phyloP scores from a whole-genome alignment of 2,888 invertebrate species.

The Pyrrhia umbra region DNA sequence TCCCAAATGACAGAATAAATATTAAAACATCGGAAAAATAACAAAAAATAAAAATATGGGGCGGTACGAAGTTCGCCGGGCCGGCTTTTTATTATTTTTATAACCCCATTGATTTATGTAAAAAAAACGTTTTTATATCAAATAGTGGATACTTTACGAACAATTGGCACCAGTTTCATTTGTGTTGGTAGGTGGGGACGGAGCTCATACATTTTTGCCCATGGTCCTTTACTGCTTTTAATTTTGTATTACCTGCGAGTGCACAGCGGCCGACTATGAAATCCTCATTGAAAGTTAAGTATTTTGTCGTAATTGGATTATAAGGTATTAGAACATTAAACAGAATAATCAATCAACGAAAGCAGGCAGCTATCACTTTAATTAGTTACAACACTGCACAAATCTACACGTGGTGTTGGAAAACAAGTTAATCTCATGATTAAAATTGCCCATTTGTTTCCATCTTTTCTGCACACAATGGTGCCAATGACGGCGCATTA shows the following conservation, averaged over 20 bases:
- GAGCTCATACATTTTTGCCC: no score
- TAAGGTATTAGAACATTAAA: constrained; percentile 3
- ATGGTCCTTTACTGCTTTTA: constrained; percentile 15
- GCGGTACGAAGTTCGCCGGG: no score
- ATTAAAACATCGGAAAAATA: no score
- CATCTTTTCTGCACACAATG: constrained; percentile 2
- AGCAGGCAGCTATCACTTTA: constrained; percentile 1
- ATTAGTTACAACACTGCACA: not conserved
- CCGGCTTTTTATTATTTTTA: no score
- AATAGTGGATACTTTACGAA: constrained; percentile 1
- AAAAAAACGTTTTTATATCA: no score
- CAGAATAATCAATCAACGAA: not conserved
- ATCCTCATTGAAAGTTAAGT: not conserved
- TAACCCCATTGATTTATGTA: no score
- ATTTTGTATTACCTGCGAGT: constrained; percentile 3
- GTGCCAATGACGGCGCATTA: constrained; percentile 7
- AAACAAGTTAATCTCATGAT: not conserved
- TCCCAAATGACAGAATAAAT: no score
- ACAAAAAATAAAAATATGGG: no score
- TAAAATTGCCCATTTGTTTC: constrained; percentile 4
- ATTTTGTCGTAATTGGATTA: constrained; percentile 24
- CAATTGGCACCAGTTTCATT: no score
- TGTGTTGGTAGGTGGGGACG: no score
- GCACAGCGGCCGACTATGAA: constrained; percentile 1
- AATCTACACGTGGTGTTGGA: not conserved